phyloP scores from a whole-genome alignment of 2,113 vertebrate genomes.

The Corydoras maculifer region DNA sequence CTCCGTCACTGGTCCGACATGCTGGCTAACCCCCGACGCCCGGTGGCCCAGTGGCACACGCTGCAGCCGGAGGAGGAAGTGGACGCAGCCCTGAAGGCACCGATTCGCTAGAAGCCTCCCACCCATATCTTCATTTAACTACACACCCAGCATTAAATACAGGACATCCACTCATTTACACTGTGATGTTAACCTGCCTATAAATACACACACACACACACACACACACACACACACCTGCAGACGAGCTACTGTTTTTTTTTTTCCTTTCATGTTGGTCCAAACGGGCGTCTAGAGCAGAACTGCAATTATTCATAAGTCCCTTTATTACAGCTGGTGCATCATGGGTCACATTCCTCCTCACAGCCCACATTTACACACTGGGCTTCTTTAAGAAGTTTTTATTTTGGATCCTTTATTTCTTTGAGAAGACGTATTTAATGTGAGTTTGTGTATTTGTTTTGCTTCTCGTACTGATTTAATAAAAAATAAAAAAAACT shows the following conservation, averaged over 20 bases:
- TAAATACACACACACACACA: no score
- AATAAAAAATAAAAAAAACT: no score
- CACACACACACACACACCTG: background rate
- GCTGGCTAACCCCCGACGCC: conserved; percentile 78
- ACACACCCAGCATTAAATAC: background rate
- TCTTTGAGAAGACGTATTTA: background rate
- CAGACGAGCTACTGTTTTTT: no score
- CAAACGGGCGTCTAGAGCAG: no score
- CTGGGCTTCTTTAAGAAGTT: no score
- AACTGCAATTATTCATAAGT: no score
- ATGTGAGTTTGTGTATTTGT: background rate
- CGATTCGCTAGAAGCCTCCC: conserved; percentile 61
- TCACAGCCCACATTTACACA: no score
- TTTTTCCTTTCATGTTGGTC: no score
- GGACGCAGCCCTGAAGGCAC: conserved; percentile 67
- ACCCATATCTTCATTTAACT: background rate
- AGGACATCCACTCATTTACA: no score
- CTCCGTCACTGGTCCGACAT: conserved; percentile 82
- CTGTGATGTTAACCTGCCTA: no score
- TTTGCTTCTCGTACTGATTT: background rate
- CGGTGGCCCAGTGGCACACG: conserved; percentile 79
- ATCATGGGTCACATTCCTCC: no score
- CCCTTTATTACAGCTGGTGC: no score
- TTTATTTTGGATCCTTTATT: background rate
- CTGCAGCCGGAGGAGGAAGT: conserved; percentile 71